Percentiles rank a stretch among this genome's conserved stretches.
Conservation (phyloP, 2,888 invertebrate species). For the Chloroclystis v-ata region DNA sequence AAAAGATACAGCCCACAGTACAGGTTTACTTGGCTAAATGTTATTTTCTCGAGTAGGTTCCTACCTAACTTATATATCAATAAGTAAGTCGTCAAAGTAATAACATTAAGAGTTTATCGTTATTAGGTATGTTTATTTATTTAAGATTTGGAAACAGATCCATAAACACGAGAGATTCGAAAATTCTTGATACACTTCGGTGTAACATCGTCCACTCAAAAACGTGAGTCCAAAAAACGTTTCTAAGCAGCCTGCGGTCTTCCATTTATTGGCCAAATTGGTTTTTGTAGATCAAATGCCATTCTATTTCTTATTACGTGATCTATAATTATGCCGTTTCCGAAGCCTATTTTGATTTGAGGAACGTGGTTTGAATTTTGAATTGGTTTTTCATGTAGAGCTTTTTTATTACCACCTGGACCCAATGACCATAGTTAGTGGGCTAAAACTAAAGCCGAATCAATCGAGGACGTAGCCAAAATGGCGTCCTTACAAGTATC, state of each 20-base stretch:
- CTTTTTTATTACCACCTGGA: conserved; percentile 1
- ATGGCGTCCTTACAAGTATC: not conserved
- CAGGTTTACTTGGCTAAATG: too few species aligned
- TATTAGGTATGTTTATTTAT: too few species aligned
- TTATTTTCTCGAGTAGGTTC: too few species aligned
- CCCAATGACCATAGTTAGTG: not conserved
- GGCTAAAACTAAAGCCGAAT: too few species aligned
- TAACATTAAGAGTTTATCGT: too few species aligned
- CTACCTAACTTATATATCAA: too few species aligned
- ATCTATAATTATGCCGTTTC: conserved; percentile 47
- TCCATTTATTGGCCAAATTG: conserved; percentile 48
- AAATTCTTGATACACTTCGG: conserved; percentile 30
- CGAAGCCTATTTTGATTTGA: conserved; percentile 28
- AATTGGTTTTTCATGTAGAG: conserved; percentile 2
- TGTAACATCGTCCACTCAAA: conserved; percentile 32
- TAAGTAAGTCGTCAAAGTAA: too few species aligned
- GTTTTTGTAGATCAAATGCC: conserved; percentile 49
- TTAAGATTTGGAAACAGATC: too few species aligned
- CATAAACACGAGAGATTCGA: too few species aligned
- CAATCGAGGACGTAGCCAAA: not conserved
- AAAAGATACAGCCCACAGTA: too few species aligned
- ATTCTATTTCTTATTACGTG: conserved; percentile 44
- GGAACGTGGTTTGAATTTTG: conserved; percentile 2
- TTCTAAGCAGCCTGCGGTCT: conserved; percentile 33
- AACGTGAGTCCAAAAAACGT: conserved; percentile 35